Percentiles rank a stretch among this genome's conserved stretches.
Conservation (phyloP, 2,888 invertebrate genomes). For the Melieria crassipennis region DNA sequence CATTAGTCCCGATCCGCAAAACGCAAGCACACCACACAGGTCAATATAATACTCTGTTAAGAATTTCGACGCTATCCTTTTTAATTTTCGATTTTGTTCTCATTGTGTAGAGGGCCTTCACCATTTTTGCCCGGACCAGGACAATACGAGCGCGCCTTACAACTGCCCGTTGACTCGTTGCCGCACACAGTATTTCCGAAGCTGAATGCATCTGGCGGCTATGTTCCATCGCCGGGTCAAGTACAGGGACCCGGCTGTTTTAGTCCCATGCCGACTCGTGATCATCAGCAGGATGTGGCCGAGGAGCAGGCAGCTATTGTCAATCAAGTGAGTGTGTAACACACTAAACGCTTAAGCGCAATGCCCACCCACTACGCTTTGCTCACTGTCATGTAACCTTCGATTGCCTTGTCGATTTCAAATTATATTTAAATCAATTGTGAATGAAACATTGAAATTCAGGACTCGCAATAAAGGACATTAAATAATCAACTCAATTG, state of each 20-base stretch:
- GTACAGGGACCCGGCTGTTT: conserved; percentile 52
- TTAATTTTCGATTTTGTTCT: background rate
- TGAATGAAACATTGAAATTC: too few relatives aligned
- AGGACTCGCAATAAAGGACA: too few relatives aligned
- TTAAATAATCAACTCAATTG: too few relatives aligned
- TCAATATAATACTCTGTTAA: conserved; percentile 46
- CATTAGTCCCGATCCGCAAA: conserved; percentile 48
- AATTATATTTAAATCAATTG: too few relatives aligned
- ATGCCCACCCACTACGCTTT: background rate
- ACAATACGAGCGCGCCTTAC: conserved; percentile 61
- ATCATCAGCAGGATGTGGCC: conserved; percentile 64
- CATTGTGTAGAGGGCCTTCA: conserved; percentile 65
- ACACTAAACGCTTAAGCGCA: background rate
- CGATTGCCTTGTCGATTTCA: too few relatives aligned
- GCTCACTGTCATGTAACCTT: too few relatives aligned
- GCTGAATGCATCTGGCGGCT: conserved; percentile 64
- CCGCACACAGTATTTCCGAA: conserved; percentile 70
- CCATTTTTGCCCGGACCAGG: conserved; percentile 70
- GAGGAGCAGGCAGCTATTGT: conserved; percentile 64
- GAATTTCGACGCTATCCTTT: background rate
- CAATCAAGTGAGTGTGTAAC: conserved; percentile 60
- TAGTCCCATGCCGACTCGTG: conserved; percentile 65
- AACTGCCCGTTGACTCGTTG: conserved; percentile 63
- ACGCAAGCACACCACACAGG: conserved; percentile 67
- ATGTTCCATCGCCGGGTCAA: conserved; percentile 55